Base-by-base conservation (phyloP, 1,140 invertebrate genomes). In the Calycopis cecrops region DNA sequence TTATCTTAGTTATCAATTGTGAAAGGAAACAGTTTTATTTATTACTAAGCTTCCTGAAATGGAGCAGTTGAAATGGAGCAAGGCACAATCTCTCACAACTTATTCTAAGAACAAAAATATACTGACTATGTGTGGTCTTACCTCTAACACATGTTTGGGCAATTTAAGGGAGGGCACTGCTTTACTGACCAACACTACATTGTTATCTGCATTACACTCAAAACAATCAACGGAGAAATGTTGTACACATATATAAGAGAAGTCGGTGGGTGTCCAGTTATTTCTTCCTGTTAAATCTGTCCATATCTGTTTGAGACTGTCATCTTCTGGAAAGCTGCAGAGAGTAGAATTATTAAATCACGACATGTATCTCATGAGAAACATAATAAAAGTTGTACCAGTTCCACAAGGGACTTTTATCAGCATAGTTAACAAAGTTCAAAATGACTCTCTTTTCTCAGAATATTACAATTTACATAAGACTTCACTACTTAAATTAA, bases 201-300 rank as follows among this genome's bases (percentile, higher is more conserved):
- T 52, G 52, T 82, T 68, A 35, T 72, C 57, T 9, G 67, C 65
- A 28, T 85, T 63, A 51, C 75, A 76, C 21, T 67, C 69, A 58
- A 87, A 85, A 44, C 78, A 85, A 55, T 87, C 84, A 0, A 84
- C 73, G 0, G 84, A 76, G 54, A 87, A 87, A 52, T 87, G 84
- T 48, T 82, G 76, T 12, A 84, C 73, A 54, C 84, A 87, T 21
- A 87, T 87, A 34, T 85, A 85, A 0, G 84, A 87, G 44, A 70
- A 86, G 55, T 86, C 83, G 3, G 81, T 86, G 7, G 83, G 81
- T 0, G 79, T 86, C 83, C 83, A 86, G 55, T 82, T 84, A 53
- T 78, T 83, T 17, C 83, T 76, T 9, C 83, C 83, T 1, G 83
- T 86, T 6, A 86, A 65, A 60, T 86, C 79, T 14, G 83, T 74